Evolutionary conservation across 2,113 vertebrate species (phyloP).

Genomic region (Turdus rufiventris): DNA sequence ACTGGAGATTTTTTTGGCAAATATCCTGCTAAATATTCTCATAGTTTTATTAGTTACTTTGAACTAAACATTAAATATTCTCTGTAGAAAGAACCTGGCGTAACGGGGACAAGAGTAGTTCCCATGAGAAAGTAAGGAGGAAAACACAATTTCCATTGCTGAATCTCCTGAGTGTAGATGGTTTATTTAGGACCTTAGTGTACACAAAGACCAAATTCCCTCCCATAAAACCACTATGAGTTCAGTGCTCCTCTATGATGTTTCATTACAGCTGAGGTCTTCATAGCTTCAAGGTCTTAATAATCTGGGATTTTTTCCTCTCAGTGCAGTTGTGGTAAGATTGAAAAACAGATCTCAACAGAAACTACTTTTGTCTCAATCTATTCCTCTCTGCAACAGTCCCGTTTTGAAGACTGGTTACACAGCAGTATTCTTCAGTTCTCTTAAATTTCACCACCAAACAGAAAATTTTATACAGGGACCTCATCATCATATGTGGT

Average conservation of each 20-base stretch:
- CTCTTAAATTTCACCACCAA: background rate
- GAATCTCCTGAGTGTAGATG: background rate
- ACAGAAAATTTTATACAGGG: background rate
- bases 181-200: background rate
- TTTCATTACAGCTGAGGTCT: background rate
- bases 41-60: background rate
- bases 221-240: background rate
- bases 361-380: background rate
- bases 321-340: background rate
- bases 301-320: background rate
- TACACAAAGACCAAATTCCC: background rate
- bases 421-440: background rate
- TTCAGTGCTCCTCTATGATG: accelerated
- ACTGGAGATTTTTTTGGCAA: background rate
- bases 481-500: background rate
- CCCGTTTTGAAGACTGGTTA: background rate
- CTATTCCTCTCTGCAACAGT: background rate
- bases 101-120: background rate
- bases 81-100: background rate
- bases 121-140: background rate
- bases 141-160: background rate
- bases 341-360: background rate
- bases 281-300: background rate
- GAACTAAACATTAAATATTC: background rate
- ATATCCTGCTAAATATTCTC: background rate